phyloP scores from a whole-genome alignment of 2,797 vertebrate species.

The Numenius phaeopus region DNA sequence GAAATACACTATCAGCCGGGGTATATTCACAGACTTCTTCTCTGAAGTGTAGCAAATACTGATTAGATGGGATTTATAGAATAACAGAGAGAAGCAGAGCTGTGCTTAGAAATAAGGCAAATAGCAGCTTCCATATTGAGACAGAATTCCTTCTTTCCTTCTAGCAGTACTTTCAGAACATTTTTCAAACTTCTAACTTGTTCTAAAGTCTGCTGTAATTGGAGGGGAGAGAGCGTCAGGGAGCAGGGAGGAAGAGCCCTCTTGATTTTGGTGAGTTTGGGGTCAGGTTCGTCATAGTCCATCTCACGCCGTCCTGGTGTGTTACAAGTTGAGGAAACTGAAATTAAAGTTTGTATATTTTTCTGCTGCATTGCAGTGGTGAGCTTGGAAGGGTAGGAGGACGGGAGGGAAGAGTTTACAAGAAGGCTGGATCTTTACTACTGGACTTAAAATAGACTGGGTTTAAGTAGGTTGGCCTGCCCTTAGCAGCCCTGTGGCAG shows the following conservation, averaged over 20 bases:
- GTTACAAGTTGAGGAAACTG: not conserved
- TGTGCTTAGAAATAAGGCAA: not conserved
- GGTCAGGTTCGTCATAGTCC: not conserved
- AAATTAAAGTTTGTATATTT: not conserved
- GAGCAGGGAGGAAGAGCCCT: not conserved
- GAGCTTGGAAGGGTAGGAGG: not conserved
- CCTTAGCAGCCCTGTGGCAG: not conserved
- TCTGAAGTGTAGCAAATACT: not conserved
- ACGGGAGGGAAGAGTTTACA: not conserved
- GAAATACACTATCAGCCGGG: not conserved
- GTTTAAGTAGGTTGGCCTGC: not conserved
- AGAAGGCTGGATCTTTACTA: not conserved
- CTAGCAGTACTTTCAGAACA: not conserved
- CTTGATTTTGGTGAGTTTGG: not conserved
- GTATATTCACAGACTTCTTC: not conserved
- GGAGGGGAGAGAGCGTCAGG: not conserved
- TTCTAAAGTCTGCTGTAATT: not conserved
- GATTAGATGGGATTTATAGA: not conserved
- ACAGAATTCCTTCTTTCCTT: not conserved
- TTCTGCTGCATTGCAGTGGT: not conserved
- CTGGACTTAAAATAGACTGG: not conserved
- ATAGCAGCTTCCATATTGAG: not conserved
- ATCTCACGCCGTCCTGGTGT: not conserved
- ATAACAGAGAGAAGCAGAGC: not conserved
- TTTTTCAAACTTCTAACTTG: not conserved